Base-by-base conservation (phyloP, 2,113 vertebrate genomes). In the Lepisosteus oculatus region DNA sequence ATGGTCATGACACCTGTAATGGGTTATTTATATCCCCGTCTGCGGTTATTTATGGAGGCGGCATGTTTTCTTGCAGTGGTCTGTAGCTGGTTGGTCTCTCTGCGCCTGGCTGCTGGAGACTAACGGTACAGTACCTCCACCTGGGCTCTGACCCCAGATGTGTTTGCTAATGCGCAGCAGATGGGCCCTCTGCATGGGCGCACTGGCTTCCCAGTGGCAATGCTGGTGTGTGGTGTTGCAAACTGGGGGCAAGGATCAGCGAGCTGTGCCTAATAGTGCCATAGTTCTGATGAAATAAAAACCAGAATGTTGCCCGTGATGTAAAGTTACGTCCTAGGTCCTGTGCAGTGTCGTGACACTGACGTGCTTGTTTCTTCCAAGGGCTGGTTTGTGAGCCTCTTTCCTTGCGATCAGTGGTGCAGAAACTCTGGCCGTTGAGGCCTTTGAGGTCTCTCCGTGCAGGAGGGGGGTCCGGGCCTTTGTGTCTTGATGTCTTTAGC, bases 401-500 rank as follows among this genome's bases (percentile, higher is more conserved):
- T 51, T 65, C 67, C 72, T 47, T 47, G 29, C 62, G 61, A 44
- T 78, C 67, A 59, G 65, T 68, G 66, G 69, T 71, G 54, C 62
- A 43, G 5, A 51, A 51, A 51, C 47, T 51, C 5, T 3, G 9
- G 47, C 9, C 47, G 9, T 51, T 51, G 47, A 51, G 47, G 47
- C 5, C 47, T 51, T 9, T 51, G 67, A 56, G 29, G 65, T 72
- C 14, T 5, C 42, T 13, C 9, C 6, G 29, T 12, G 0, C 13
- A 11, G 61, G 51, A 65, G 11, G 41, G 61, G 62, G 62, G 62
- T 47, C 55, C 75, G 65, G 71, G 79, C 62, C 77, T 73, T 68
- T 74, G 43, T 79, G 80, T 87, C 74, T 79, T 87, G 83, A 73
- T 77, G 83, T 75, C 74, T 63, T 63, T 59, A 66, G 45, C 65